Evolutionary conservation across 2,888 invertebrate genomes (phyloP), one percentile per base, ranked within the genome.

Genomic region (Rosalia funebris): DNA sequence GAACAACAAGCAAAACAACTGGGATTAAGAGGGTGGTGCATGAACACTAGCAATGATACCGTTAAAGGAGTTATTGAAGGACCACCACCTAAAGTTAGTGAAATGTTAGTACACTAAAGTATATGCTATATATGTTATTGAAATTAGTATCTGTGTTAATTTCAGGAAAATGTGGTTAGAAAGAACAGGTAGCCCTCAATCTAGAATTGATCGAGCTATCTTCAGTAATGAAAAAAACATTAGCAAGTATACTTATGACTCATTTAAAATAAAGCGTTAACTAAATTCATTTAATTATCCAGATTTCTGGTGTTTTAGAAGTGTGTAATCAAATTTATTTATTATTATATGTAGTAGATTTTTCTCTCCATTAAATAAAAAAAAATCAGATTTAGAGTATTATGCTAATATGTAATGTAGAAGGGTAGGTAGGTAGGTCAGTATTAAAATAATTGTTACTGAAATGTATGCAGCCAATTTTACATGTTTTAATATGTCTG

Each of bases 181-280:
- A 71, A 83, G 83, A 20, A 88, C 84, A 2, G 93, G 93, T 37
- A 93, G 93, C 77, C 92, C 92, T 0, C 84, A 85, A 66, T 91
- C 91, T 42, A 83, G 83, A 66, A 92, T 93, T 67, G 90, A 91
- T 5, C 90, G 87, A 77, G 87, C 87, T 0, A 87, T 88, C 63
- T 93, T 93, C 78, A 83, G 82, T 12, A 89, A 90, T 72, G 85
- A 86, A 60, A 85, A 84, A 63, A 83, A 84, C 60, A 84, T 91
- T n/a, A 45, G 77, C 0, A 77, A 83, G 10, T 65, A 58, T 39
- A 67, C 65, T 19, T 75, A 60, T 60, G 60, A 71, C 32, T 48
- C 63, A 1, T 76, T 76, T 63, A 55, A 59, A 59, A 72, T 76
- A 16, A 72, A 70, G 65, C 69, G 67, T 41, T 74, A 62, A 67